Evolutionary conservation across 2,797 vertebrate species (phyloP).

Genomic region (Artibeus jamaicensis): DNA sequence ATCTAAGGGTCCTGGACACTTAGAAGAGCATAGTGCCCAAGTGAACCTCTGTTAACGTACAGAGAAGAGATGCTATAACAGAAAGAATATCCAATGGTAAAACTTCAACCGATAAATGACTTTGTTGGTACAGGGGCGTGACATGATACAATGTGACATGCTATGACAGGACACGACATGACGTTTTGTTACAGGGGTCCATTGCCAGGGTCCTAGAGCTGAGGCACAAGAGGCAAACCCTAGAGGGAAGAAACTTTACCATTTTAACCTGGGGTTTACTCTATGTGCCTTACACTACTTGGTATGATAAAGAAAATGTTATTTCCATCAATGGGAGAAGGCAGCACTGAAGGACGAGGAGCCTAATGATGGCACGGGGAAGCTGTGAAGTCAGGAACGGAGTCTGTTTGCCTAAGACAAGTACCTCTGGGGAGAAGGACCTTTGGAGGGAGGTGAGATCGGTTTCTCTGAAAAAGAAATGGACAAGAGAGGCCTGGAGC

Average conservation of each 20-base stretch:
- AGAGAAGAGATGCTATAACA: not conserved
- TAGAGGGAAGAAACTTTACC: not conserved
- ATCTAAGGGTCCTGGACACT: not conserved
- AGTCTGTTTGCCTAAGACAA: not conserved
- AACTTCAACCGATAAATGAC: not conserved
- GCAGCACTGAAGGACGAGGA: not conserved
- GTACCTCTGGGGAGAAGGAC: not conserved
- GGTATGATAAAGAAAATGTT: not conserved
- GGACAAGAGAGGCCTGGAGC: not conserved
- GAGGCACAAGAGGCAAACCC: not conserved
- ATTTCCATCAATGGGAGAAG: not conserved
- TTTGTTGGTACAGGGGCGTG: not conserved
- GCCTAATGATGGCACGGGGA: rapidly evolving
- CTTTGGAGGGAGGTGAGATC: not conserved
- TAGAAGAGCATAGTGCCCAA: not conserved
- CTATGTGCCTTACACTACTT: not conserved
- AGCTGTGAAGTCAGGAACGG: not conserved
- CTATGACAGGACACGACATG: not conserved
- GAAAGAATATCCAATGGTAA: not conserved
- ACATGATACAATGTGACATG: not conserved
- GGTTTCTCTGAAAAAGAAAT: not conserved
- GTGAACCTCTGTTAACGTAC: not conserved
- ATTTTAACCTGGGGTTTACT: not conserved
- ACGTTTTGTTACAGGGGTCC: not conserved
- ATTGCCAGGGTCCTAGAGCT: not conserved